A percentile compares a stretch with the other conserved stretches of the same genome.
phyloP scores from a whole-genome alignment of 2,888 invertebrate genomes.

The Erannis defoliaria region DNA sequence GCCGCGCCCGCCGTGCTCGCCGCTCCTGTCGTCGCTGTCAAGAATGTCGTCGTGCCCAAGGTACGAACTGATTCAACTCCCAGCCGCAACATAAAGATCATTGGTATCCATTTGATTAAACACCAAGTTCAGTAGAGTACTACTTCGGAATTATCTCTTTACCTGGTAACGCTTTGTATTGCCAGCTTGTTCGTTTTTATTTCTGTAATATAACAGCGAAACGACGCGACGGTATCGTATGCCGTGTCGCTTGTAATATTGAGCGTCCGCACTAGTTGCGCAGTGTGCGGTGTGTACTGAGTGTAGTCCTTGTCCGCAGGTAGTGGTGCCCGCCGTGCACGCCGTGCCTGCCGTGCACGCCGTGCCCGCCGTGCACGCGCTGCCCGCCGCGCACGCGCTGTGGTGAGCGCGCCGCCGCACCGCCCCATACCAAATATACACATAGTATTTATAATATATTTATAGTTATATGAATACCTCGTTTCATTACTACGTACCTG shows the following conservation, averaged over 20 bases:
- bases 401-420: slow-evolving; percentile 18
- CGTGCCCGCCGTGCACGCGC: slow-evolving; percentile 14
- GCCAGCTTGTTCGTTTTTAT: too few species aligned
- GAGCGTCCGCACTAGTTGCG: too few species aligned
- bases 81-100: too few species aligned
- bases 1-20: slow-evolving; percentile 16
- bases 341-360: slow-evolving; percentile 65
- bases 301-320: too few species aligned
- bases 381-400: slow-evolving; percentile 16
- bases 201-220: too few species aligned
- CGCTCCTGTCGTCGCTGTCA: slow-evolving; percentile 46
- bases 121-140: too few species aligned
- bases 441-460: slow-evolving; percentile 8
- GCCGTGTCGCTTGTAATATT: too few species aligned
- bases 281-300: too few species aligned
- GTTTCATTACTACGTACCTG: background rate
- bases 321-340: background rate
- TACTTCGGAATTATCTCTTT: background rate
- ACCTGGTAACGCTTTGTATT: too few species aligned
- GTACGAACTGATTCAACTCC: slow-evolving; percentile 42
- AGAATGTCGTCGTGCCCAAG: slow-evolving; percentile 56
- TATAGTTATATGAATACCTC: too few species aligned
- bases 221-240: too few species aligned
- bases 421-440: slow-evolving; percentile 17
- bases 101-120: too few species aligned